Evolutionary conservation across 92 coral and sea anemone species (phyloP), one percentile per base, ranked within the genome.

Genomic region (Phenganax stokvisi): DNA sequence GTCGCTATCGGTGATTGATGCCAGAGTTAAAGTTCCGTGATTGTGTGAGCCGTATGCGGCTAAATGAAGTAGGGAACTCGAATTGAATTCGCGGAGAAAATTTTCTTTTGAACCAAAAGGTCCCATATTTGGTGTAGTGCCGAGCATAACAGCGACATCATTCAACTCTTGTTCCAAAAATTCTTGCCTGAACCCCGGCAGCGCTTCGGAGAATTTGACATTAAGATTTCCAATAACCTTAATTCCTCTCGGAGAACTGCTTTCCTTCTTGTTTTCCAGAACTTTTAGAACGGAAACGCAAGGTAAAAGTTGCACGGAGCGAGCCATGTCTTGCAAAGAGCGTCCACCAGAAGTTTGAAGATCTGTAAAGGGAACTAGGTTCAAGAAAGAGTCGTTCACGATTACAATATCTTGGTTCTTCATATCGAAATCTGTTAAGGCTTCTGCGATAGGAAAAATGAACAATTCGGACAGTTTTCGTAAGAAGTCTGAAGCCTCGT

Each of bases 201-300:
- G 57, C 11, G 10, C 25, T 64, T 54, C 83, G 51, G 83, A 51
- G 56, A 63, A 53, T 56, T 62, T 52, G 9, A 79, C n/a, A 30
- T 63, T 73, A 51, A 74, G 83, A 79, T 79, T 79, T 65, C 83
- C 83, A 29, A 79, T 67, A 79, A 79, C 27, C 13, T 58, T 52
- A 9, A 79, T 79, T 25, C 60, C 44, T 63, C 56, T 51, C 54
- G 28, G 51, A n/a, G 74, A 54, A 63, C 47, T 5, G 5, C 47
- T 37, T 37, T 56, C 54, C 25, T n/a, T 6, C 60, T 54, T 10
- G 56, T 54, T 9, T 52, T 62, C 25, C 1, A 65, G 7, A 73
- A 59, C 15, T 79, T 31, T 56, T 30, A 79, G 74, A 52, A 65
- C 83, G 9, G 83, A 79, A 16, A 79, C 55, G 53, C 83, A 79